Conservation (phyloP, 1,140 invertebrate species). For the Tetraneura akinire region DNA sequence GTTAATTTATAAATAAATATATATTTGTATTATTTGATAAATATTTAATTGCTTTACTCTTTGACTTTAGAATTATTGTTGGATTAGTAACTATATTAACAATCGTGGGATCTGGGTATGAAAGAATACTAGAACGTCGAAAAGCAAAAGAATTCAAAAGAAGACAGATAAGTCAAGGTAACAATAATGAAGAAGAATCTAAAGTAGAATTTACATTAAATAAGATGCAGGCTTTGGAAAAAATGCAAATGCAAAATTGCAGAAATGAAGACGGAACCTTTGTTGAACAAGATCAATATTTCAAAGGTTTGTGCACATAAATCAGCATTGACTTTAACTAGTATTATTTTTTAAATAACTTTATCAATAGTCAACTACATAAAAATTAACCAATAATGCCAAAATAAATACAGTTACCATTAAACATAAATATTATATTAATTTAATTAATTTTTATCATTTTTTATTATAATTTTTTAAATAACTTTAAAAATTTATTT, state of each 20-base stretch:
- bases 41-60: background rate
- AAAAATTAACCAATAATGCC: too few species aligned
- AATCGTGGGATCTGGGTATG: slow-evolving; percentile 64
- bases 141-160: slow-evolving; percentile 55
- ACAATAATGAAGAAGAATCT: slow-evolving; percentile 58
- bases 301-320: slow-evolving; percentile 1
- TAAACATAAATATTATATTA: too few species aligned
- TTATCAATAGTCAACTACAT: too few species aligned
- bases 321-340: too few species aligned
- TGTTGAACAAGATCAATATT: background rate
- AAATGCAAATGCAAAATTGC: slow-evolving; percentile 8
- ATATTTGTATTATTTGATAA: background rate
- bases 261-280: background rate
- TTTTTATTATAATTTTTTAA: too few species aligned
- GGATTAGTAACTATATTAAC: slow-evolving; percentile 62
- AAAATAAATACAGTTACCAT: too few species aligned
- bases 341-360: too few species aligned
- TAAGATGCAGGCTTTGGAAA: slow-evolving; percentile 41
- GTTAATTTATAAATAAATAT: too few species aligned
- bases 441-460: too few species aligned
- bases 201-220: slow-evolving; percentile 48
- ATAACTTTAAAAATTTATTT: too few species aligned
- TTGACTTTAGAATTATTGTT: slow-evolving; percentile 60
- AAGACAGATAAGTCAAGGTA: slow-evolving; percentile 32
- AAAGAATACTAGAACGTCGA: slow-evolving; percentile 58